Conservation (phyloP, 2,113 vertebrate genomes). For the Phainopepla nitens region DNA sequence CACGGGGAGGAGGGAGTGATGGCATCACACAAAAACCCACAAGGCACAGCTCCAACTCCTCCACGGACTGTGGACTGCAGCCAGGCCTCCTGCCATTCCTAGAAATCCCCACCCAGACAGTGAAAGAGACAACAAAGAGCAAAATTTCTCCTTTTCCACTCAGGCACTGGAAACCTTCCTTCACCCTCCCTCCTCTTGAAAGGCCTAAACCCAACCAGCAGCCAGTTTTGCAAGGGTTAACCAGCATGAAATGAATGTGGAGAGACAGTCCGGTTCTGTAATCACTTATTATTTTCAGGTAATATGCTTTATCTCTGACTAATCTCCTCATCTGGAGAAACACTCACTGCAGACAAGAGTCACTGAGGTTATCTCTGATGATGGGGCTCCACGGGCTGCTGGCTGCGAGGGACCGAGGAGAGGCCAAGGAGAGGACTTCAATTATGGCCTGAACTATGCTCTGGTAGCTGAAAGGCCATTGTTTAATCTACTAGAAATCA, state of each 20-base stretch:
- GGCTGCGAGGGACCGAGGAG: conserved; percentile 14
- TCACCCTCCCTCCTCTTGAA: background rate
- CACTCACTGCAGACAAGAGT: conserved; percentile 44
- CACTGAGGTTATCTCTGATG: conserved; percentile 60
- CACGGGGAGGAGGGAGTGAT: background rate
- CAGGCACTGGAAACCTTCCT: background rate
- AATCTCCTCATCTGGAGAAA: conserved; percentile 61
- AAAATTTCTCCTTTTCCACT: background rate
- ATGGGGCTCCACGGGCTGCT: conserved; percentile 48
- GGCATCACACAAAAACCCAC: background rate
- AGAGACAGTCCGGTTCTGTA: conserved; percentile 44
- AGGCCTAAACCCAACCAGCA: background rate
- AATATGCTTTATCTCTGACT: conserved; percentile 57
- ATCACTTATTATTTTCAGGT: conserved; percentile 65
- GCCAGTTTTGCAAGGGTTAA: conserved; percentile 54
- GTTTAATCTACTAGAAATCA: conserved; percentile 71
- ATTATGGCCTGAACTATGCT: conserved; percentile 59
- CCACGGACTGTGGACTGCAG: background rate
- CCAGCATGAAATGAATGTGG: conserved; percentile 49
- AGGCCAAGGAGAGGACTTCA: conserved; percentile 49
- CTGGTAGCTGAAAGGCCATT: conserved; percentile 54
- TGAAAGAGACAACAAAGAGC: background rate
- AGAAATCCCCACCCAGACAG: background rate
- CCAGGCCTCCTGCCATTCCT: background rate
- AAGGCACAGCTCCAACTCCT: background rate